phyloP scores from a whole-genome alignment of 2,888 invertebrate species.

The Melieria crassipennis region DNA sequence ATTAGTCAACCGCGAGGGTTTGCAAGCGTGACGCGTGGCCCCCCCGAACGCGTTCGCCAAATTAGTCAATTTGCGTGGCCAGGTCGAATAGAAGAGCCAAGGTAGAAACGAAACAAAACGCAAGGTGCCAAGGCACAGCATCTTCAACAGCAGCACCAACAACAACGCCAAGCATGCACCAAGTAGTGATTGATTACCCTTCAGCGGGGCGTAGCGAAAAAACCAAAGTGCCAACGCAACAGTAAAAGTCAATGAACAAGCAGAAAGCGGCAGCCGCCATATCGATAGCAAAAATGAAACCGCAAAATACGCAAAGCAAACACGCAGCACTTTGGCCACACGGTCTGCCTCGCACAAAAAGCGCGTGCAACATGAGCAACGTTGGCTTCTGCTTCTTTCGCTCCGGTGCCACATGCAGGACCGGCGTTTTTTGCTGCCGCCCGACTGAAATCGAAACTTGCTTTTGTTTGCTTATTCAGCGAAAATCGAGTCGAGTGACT shows the following conservation, averaged over 20 bases:
- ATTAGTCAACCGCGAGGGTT: slow-evolving; percentile 47
- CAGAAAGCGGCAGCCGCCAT: slow-evolving; percentile 39
- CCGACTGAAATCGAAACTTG: slow-evolving; percentile 53
- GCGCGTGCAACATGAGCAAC: not conserved
- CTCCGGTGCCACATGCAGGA: not conserved
- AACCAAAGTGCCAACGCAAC: slow-evolving; percentile 24
- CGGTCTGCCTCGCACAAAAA: not conserved
- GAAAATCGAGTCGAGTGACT: not conserved
- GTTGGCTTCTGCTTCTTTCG: no score
- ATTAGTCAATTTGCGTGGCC: slow-evolving; percentile 22
- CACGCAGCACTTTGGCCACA: slow-evolving; percentile 17
- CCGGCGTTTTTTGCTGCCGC: not conserved
- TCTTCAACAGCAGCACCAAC: slow-evolving; percentile 11
- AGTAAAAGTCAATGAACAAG: slow-evolving; percentile 54
- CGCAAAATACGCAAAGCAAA: slow-evolving; percentile 22
- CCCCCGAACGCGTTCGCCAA: slow-evolving; percentile 20
- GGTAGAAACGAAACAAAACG: not conserved
- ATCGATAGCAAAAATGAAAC: slow-evolving; percentile 34
- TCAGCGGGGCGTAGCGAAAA: slow-evolving; percentile 40
- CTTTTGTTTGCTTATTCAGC: slow-evolving; percentile 16
- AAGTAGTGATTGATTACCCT: slow-evolving; percentile 57
- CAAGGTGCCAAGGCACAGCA: not conserved
- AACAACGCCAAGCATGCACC: slow-evolving; percentile 34
- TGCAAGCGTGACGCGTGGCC: slow-evolving; percentile 16
- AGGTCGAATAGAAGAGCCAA: not conserved